These are phyloP conservation scores for Microctenopoma stevenorrisi DNA, from an alignment of 2,797 vertebrate species.

Conservation along the genomic window DNA sequence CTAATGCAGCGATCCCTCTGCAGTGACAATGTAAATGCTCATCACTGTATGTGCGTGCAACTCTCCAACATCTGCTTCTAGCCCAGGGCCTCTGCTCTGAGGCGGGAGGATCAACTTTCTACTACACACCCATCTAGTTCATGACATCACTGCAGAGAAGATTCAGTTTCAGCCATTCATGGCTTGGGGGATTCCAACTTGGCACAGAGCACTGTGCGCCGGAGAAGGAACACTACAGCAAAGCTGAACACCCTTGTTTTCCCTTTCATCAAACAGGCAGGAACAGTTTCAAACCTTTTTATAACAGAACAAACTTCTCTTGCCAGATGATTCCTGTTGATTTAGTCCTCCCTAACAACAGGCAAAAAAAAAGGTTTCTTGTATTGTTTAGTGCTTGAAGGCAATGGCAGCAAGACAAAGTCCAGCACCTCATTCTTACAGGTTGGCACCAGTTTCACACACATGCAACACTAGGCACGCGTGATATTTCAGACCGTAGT, in stretches of 20 bases:
- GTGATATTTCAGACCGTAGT: constrained; percentile 18
- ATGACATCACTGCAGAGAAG: constrained; percentile 73
- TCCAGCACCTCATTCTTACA: constrained; percentile 16
- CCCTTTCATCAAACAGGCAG: constrained; percentile 20
- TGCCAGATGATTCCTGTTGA: constrained; percentile 44
- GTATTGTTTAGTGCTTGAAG: constrained; percentile 53
- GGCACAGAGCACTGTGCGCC: constrained; percentile 34
- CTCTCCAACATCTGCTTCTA: constrained; percentile 27
- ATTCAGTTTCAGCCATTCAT: constrained; percentile 69
- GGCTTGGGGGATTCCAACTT: constrained; percentile 78
- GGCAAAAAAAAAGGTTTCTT: constrained; percentile 24
- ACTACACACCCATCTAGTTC: constrained; percentile 66
- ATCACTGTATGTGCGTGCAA: constrained; percentile 22
- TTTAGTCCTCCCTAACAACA: constrained; percentile 50
- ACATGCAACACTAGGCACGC: constrained; percentile 1
- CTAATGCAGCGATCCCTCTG: neutral
- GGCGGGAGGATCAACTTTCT: constrained; percentile 76
- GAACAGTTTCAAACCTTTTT: constrained; percentile 56
- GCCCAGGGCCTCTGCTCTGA: constrained; percentile 47
- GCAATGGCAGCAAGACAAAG: constrained; percentile 39
- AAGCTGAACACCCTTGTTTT: constrained; percentile 40
- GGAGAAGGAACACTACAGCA: constrained; percentile 37
- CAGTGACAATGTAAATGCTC: constrained; percentile 15
- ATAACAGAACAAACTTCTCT: constrained; percentile 25
- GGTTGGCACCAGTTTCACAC: constrained; percentile 26